Evolutionary conservation across 2,888 invertebrate genomes (phyloP).

Genomic region (Acrobasis repandana): DNA sequence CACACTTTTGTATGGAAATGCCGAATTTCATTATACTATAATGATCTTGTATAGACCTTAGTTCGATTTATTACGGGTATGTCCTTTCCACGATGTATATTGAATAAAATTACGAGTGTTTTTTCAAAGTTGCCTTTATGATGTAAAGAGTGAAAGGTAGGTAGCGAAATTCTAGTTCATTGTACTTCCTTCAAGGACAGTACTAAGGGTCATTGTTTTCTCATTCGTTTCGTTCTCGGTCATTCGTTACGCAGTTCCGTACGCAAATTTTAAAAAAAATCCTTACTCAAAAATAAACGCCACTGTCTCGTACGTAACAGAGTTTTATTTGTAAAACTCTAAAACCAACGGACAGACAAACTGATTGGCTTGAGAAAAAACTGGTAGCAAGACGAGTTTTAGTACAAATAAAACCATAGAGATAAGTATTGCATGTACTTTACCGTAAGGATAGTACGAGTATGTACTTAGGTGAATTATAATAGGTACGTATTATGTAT

Average conservation of each 20-base stretch:
- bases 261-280: conserved; percentile 7
- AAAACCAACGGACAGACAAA: not conserved
- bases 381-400: not conserved
- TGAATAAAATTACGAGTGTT: too few relatives aligned
- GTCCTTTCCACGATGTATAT: too few relatives aligned
- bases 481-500: too few relatives aligned
- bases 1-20: too few relatives aligned
- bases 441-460: too few relatives aligned
- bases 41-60: too few relatives aligned
- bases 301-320: conserved; percentile 7
- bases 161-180: conserved; percentile 4
- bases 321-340: conserved; percentile 10
- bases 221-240: conserved; percentile 49
- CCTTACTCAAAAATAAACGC: conserved; percentile 1
- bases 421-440: too few relatives aligned
- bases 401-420: not conserved
- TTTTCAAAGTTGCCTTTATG: not conserved
- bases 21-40: too few relatives aligned
- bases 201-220: conserved; percentile 51
- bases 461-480: too few relatives aligned
- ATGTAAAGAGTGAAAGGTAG: not conserved
- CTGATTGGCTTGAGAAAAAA: not conserved
- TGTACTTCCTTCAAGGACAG: conserved; percentile 44
- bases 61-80: too few relatives aligned
- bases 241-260: conserved; percentile 3